A percentile compares a stretch with the other conserved stretches of the same genome.
Conservation (phyloP, 2,113 vertebrate species). For the Rostratula benghalensis region DNA sequence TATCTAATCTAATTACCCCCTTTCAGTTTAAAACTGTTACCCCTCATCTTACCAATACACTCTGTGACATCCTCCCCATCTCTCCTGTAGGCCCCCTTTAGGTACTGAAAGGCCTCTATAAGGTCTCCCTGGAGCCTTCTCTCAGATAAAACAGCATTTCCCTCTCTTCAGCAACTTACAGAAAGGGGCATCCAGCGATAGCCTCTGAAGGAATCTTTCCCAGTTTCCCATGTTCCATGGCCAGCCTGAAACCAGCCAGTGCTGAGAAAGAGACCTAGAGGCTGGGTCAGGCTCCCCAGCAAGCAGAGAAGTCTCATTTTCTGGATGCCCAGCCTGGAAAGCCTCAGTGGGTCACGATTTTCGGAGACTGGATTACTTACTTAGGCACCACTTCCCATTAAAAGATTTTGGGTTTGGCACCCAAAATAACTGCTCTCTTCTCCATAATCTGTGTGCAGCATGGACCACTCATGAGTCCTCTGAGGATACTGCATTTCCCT, state of each 20-base stretch:
- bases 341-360: neutral
- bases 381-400: neutral
- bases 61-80: neutral
- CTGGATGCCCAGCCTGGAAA: neutral
- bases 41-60: neutral
- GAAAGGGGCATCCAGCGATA: neutral
- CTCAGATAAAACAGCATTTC: neutral
- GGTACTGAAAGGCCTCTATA: neutral
- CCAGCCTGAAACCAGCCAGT: neutral
- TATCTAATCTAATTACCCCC: neutral
- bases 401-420: neutral
- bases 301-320: neutral
- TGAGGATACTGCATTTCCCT: neutral
- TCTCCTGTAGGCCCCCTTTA: neutral
- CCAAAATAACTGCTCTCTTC: neutral
- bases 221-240: neutral
- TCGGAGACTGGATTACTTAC: neutral
- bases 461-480: accelerated
- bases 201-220: neutral
- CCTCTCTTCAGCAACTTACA: neutral
- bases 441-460: neutral
- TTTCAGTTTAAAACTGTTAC: neutral
- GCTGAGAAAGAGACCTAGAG: neutral
- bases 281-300: neutral
- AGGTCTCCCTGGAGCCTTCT: neutral